Percentiles rank a stretch among this genome's conserved stretches.
Evolutionary conservation across 2,797 vertebrate species (phyloP).

Genomic region (Coranthus polyacanthus): DNA sequence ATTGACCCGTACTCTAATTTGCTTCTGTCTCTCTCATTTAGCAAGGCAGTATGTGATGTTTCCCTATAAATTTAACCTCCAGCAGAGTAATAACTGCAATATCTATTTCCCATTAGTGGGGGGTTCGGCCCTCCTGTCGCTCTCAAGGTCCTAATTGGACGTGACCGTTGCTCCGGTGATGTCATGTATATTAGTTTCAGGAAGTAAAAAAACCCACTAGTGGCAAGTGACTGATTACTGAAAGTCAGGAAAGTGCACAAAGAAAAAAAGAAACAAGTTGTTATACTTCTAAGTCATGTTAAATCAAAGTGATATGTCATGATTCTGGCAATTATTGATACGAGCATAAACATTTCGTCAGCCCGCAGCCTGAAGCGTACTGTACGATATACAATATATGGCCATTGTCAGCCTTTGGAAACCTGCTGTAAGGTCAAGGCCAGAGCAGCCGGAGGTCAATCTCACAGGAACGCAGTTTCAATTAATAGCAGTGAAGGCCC

Average conservation of each 20-base stretch:
- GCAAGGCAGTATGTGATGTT: slow-evolving; percentile 54
- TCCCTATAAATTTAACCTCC: slow-evolving; percentile 67
- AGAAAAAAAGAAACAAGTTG: slow-evolving; percentile 32
- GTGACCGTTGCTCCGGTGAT: slow-evolving; percentile 67
- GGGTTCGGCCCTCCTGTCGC: slow-evolving; percentile 56
- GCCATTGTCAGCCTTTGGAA: slow-evolving; percentile 36
- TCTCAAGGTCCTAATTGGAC: slow-evolving; percentile 62
- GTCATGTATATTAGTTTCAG: slow-evolving; percentile 65
- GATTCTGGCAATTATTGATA: slow-evolving; percentile 53
- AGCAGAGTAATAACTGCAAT: slow-evolving; percentile 62
- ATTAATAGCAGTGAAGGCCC: slow-evolving; percentile 50
- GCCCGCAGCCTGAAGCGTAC: slow-evolving; percentile 46
- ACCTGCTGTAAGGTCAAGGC: slow-evolving; percentile 63
- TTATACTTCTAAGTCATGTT: slow-evolving; percentile 59
- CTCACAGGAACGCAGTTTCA: slow-evolving; percentile 64
- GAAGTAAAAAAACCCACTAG: slow-evolving; percentile 47
- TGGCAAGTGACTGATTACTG: slow-evolving; percentile 51
- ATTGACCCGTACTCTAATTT: slow-evolving; percentile 75
- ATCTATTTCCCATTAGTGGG: slow-evolving; percentile 72
- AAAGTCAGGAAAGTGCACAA: slow-evolving; percentile 42
- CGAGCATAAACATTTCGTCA: slow-evolving; percentile 56
- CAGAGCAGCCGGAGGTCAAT: slow-evolving; percentile 60
- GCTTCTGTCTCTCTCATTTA: slow-evolving; percentile 74
- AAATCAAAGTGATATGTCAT: slow-evolving; percentile 68
- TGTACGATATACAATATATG: slow-evolving; percentile 42